These are phyloP conservation scores for Eulemur rubriventer DNA, from an alignment of 2,797 vertebrate genomes.

Conservation along the genomic window DNA sequence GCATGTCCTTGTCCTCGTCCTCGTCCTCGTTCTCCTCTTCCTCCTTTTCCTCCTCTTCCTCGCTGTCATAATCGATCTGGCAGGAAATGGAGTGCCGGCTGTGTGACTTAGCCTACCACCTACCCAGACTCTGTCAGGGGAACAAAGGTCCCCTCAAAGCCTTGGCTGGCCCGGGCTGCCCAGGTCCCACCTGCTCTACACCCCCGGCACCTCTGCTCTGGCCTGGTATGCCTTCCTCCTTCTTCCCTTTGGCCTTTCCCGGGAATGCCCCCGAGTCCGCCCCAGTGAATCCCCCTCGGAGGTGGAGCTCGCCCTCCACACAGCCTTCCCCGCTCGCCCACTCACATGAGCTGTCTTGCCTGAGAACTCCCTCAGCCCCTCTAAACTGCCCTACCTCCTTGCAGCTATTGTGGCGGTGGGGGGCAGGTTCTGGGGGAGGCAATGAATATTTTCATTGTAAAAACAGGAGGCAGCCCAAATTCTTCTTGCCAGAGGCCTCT, in stretches of 20 bases:
- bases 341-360: not conserved
- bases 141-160: not conserved
- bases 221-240: not conserved
- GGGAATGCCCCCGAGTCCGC: not conserved
- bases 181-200: too few species aligned
- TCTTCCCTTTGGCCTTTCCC: not conserved
- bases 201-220: not conserved
- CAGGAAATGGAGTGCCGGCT: not conserved
- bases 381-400: not conserved
- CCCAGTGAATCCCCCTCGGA: not conserved
- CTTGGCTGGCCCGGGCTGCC: not conserved
- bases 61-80: conserved; percentile 97
- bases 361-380: not conserved
- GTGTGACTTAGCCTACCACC: not conserved
- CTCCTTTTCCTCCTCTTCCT: conserved; percentile 86
- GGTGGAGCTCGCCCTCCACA: not conserved
- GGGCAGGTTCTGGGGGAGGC: not conserved
- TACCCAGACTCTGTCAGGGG: too few species aligned
- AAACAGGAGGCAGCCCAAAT: not conserved
- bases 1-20: conserved; percentile 70
- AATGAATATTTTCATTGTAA: not conserved
- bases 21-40: conserved; percentile 52
- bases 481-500: not conserved
- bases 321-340: too few species aligned
- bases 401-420: not conserved